Evolutionary conservation across 1,140 invertebrate species (phyloP), one percentile per base, ranked within the genome.

Genomic region (Prorops nasuta): DNA sequence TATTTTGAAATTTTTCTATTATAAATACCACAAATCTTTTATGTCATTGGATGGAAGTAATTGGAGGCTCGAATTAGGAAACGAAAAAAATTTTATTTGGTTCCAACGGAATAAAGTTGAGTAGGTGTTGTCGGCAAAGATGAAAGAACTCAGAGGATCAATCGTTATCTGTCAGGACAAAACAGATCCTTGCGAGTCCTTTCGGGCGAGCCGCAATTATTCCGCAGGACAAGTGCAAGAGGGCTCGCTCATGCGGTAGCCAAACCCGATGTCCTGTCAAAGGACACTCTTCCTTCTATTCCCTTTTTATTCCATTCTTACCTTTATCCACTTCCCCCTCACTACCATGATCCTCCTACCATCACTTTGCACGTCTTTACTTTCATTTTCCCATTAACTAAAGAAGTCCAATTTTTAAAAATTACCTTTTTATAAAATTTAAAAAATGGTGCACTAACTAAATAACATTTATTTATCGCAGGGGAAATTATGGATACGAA

Each of bases 111-210:
- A 3, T n/a, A 7, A 34, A 42, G 10, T 24, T 1, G 42, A 47
- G 41, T 40, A 37, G n/a, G 21, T 14, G 17, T n/a, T 15, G 34
- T 17, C 19, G 19, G 0, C 12, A 3, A 48, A 54, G 50, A 60
- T 54, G 50, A 61, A 58, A 63, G 50, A 43, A 18, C n/a, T 46
- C 43, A 14, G 41, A 24, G 49, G 55, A 46, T 60, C 55, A 68
- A 68, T 68, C 63, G 63, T 66, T 70, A 70, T 70, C 67, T 70
- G 41, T 39, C 44, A n/a, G n/a, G 39, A 50, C 24, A 54, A 20
- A 51, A 57, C 21, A 36, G 44, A 9, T 36, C 39, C 14, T 31
- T 36, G 39, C 48, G 16, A 16, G 17, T 40, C 8, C 31, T 42
- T 44, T 31, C 49, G 34, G 28, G 28, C 20, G 38, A 49, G 48